Conservation (phyloP, 2,113 vertebrate genomes). For the Indicator indicator region DNA sequence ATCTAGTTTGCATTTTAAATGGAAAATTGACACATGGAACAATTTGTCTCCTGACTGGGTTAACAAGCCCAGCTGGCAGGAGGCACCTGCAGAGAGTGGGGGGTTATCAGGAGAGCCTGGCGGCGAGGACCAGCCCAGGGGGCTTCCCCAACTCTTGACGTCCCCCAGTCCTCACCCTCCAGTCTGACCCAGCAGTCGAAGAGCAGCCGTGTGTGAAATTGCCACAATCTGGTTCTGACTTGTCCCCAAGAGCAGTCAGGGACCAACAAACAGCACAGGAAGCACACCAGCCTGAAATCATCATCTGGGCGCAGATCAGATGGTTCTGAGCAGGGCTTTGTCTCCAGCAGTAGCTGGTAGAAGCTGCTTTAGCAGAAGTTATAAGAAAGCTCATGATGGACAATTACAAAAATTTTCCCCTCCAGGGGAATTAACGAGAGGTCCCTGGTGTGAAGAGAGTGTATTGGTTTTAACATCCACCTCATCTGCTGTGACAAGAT, state of each 20-base stretch:
- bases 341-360: accelerated
- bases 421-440: neutral
- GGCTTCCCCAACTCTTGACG: neutral
- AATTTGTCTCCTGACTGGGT: constrained; percentile 80
- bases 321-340: neutral
- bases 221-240: accelerated
- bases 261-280: accelerated
- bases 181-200: neutral
- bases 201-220: neutral
- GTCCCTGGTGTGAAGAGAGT: neutral
- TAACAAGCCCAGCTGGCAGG: constrained; percentile 59
- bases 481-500: neutral
- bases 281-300: accelerated
- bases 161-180: neutral
- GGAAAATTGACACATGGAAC: constrained; percentile 81
- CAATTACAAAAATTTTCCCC: neutral
- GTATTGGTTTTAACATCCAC: neutral
- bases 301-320: neutral
- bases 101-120: neutral
- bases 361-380: neutral
- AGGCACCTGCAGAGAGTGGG: neutral
- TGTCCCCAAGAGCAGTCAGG: neutral
- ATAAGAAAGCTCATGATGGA: neutral
- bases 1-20: constrained; percentile 87
- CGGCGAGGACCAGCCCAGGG: accelerated